These are phyloP conservation scores for Crocallis elinguaria DNA, from an alignment of 2,888 invertebrate species.

Conservation along the genomic window DNA sequence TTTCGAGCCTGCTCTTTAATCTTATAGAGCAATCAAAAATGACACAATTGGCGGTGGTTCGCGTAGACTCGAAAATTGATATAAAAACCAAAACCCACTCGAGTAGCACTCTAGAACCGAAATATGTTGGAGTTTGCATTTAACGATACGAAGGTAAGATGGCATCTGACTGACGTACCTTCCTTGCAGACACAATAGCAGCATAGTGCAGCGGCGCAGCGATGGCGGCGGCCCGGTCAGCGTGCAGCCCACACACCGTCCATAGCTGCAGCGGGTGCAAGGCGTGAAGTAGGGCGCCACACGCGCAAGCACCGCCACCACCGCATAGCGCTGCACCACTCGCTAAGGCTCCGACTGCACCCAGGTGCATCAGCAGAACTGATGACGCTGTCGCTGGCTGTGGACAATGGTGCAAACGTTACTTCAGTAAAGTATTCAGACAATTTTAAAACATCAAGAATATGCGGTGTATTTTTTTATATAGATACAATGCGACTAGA, in stretches of 20 bases:
- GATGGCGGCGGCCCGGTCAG: constrained; percentile 92
- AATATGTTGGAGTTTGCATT: no score
- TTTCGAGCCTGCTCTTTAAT: no score
- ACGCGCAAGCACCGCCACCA: constrained; percentile 87
- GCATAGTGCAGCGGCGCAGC: constrained; percentile 92
- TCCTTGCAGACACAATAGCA: constrained; percentile 89
- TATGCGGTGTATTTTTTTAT: neutral
- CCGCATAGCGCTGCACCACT: constrained; percentile 89
- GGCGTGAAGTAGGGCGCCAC: constrained; percentile 88
- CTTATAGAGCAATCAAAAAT: no score
- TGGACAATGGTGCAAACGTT: neutral
- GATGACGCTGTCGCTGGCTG: constrained; percentile 89
- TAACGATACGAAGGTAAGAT: no score
- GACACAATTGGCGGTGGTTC: no score
- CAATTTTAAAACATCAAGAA: neutral
- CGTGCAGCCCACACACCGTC: constrained; percentile 92
- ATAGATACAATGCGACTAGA: no score
- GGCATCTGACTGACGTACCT: constrained; percentile 70
- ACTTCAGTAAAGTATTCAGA: neutral
- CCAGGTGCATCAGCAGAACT: constrained; percentile 89
- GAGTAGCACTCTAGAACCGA: no score
- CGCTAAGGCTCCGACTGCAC: constrained; percentile 87
- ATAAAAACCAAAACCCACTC: no score
- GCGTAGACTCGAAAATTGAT: no score
- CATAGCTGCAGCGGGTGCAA: constrained; percentile 90